phyloP scores from a whole-genome alignment of 2,113 vertebrate genomes.

The Eudorcas thomsonii region DNA sequence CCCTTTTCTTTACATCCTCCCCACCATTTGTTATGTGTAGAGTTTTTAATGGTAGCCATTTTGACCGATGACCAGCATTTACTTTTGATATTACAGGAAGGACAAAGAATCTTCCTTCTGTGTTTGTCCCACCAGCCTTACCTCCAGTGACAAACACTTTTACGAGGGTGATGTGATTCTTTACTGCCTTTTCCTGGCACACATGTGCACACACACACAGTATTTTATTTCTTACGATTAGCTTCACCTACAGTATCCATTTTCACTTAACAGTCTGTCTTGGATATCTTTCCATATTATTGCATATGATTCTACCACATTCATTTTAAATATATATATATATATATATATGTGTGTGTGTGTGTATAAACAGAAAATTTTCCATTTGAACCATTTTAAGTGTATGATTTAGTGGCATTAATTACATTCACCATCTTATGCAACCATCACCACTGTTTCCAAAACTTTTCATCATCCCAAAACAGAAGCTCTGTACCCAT shows the following conservation, averaged over 20 bases:
- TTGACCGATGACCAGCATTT: neutral
- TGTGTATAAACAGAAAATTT: neutral
- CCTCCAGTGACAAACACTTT: neutral
- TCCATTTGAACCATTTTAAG: neutral
- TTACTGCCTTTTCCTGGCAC: neutral
- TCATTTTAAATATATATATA: neutral
- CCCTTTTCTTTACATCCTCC: neutral
- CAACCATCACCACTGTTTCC: neutral
- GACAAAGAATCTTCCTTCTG: neutral
- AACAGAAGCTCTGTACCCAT: neutral
- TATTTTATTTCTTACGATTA: neutral
- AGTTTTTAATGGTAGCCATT: neutral
- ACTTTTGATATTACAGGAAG: neutral
- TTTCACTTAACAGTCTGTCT: neutral
- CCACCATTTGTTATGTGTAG: neutral
- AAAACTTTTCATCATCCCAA: neutral
- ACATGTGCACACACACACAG: neutral
- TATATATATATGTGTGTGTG: neutral
- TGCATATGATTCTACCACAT: neutral
- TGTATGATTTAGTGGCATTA: neutral
- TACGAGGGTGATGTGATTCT: neutral
- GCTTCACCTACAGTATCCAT: neutral
- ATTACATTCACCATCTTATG: neutral
- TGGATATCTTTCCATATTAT: neutral
- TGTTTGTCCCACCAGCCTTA: neutral